Conservation (phyloP, 2,113 vertebrate species). For the Callipepla californica region DNA sequence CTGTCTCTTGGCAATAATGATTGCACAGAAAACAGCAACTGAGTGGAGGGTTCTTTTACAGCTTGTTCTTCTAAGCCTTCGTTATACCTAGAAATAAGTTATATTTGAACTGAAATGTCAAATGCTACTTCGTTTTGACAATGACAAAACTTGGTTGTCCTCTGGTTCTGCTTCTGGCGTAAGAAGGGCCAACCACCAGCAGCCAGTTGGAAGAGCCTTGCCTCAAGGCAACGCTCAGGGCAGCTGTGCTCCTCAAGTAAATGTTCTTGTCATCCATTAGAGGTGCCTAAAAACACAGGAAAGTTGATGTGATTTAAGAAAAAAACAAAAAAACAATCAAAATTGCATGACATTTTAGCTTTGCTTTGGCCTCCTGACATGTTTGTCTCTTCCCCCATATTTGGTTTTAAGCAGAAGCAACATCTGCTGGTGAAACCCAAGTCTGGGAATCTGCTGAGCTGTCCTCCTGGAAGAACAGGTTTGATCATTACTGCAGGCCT, state of each 20-base stretch:
- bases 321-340: too few species aligned
- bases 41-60: not conserved
- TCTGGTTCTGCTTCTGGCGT: not conserved
- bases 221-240: not conserved
- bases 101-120: not conserved
- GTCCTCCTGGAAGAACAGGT: conserved; percentile 32
- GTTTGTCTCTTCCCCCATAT: not conserved
- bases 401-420: conserved; percentile 50
- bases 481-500: not conserved
- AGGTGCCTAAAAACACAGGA: not conserved
- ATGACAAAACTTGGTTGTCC: not conserved
- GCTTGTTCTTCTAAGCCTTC: not conserved
- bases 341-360: not conserved
- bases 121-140: not conserved
- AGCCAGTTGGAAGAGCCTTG: not conserved
- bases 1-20: not conserved
- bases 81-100: not conserved
- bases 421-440: conserved; percentile 54
- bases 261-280: rapidly evolving
- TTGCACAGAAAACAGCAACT: not conserved
- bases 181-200: not conserved
- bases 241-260: rapidly evolving
- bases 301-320: not conserved
- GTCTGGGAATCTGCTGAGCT: not conserved
- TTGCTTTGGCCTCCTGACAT: not conserved